Evolutionary conservation across 2,888 invertebrate genomes (phyloP).

Genomic region (Eupeodes luniger): DNA sequence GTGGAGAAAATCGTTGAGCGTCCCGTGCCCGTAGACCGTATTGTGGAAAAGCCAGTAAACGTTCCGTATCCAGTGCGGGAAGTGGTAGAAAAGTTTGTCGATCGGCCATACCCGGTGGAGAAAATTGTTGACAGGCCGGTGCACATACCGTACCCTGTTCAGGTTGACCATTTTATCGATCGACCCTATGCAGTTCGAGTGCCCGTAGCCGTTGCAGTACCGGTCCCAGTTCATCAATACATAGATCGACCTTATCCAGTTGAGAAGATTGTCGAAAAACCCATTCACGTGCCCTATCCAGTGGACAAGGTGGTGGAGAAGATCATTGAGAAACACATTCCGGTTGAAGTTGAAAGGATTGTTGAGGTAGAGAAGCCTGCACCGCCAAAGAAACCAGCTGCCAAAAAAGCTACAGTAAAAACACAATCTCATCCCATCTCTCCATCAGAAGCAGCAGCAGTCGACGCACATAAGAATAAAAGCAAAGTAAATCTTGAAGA

Average conservation of each 20-base stretch:
- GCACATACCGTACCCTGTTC: slow-evolving; percentile 84
- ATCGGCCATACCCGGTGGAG: slow-evolving; percentile 82
- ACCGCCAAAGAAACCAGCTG: slow-evolving; percentile 80
- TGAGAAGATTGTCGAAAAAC: slow-evolving; percentile 84
- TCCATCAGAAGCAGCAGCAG: slow-evolving; percentile 79
- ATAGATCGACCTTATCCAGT: slow-evolving; percentile 85
- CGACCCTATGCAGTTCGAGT: slow-evolving; percentile 85
- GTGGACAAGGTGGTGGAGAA: slow-evolving; percentile 85
- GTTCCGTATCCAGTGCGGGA: slow-evolving; percentile 84
- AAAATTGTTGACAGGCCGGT: slow-evolving; percentile 84
- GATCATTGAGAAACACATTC: slow-evolving; percentile 85
- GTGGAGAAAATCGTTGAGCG: slow-evolving; percentile 84
- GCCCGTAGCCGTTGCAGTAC: slow-evolving; percentile 85
- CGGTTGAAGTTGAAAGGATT: slow-evolving; percentile 84
- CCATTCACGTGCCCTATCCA: slow-evolving; percentile 84
- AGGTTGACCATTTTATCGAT: slow-evolving; percentile 83
- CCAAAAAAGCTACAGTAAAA: slow-evolving; percentile 57
- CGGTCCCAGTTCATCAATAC: slow-evolving; percentile 85
- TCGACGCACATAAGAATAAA: neutral
- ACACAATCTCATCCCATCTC: slow-evolving; percentile 81
- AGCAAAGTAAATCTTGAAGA: slow-evolving; percentile 74
- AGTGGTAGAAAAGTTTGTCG: slow-evolving; percentile 82
- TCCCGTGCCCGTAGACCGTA: slow-evolving; percentile 78
- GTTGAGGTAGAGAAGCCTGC: slow-evolving; percentile 87
- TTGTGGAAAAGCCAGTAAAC: slow-evolving; percentile 86